These are phyloP conservation scores for Leiothrix lutea DNA, from an alignment of 2,113 vertebrate species.

Conservation along the genomic window DNA sequence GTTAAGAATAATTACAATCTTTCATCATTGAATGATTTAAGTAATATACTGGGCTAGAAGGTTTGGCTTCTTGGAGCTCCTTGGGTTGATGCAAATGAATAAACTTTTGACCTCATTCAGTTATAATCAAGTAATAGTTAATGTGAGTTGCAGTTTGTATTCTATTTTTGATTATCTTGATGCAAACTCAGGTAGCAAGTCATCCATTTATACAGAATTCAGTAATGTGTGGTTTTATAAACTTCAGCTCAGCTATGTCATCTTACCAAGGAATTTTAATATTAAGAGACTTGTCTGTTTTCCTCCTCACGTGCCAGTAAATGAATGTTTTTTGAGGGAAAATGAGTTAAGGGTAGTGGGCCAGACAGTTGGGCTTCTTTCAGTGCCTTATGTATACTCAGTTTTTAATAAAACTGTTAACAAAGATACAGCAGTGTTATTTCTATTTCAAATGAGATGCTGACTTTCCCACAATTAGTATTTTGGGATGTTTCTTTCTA, in stretches of 20 bases:
- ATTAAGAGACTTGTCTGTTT: neutral
- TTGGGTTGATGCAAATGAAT: neutral
- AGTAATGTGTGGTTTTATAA: neutral
- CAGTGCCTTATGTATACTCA: neutral
- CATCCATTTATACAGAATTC: neutral
- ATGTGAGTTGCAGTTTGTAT: neutral
- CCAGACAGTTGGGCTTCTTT: neutral
- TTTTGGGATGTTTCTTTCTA: conserved; percentile 75
- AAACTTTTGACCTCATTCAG: neutral
- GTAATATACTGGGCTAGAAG: neutral
- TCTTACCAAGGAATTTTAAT: neutral
- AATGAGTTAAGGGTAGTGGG: neutral
- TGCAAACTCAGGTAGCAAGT: neutral
- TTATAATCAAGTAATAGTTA: neutral
- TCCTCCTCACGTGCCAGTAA: neutral
- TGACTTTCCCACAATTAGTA: conserved; percentile 64
- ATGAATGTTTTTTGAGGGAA: neutral
- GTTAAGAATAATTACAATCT: neutral
- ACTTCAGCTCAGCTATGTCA: neutral
- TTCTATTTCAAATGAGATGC: conserved; percentile 31
- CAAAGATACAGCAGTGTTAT: neutral
- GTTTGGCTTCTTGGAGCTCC: neutral
- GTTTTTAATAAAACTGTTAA: neutral
- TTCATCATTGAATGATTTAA: neutral
- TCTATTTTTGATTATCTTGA: neutral